Evolutionary conservation across 1,140 invertebrate species (phyloP).

Genomic region (Scylla paramamosain): DNA sequence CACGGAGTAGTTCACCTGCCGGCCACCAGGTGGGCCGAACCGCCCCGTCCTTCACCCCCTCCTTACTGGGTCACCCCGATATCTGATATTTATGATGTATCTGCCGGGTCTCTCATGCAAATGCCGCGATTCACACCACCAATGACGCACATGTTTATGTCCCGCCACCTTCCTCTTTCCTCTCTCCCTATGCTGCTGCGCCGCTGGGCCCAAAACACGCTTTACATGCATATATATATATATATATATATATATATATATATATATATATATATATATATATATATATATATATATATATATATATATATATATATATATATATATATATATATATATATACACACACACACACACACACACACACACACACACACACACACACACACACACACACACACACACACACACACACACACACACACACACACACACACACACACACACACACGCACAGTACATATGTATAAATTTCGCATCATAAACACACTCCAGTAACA

Average conservation of each 20-base stretch:
- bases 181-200: background rate
- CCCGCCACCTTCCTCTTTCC: background rate
- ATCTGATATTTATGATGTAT: constrained; percentile 24
- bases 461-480: background rate
- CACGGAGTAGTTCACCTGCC: background rate
- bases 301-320: constrained; percentile 26
- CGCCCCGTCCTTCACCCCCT: background rate
- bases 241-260: background rate
- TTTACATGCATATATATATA: background rate
- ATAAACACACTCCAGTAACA: background rate
- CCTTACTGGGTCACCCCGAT: background rate
- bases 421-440: background rate
- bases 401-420: constrained; percentile 37
- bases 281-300: constrained; percentile 7
- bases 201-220: too few relatives aligned
- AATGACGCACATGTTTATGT: constrained; percentile 17
- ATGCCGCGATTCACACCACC: constrained; percentile 10
- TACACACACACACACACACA: background rate
- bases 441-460: background rate
- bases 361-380: constrained; percentile 37
- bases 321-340: constrained; percentile 28
- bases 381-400: constrained; percentile 30
- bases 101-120: background rate
- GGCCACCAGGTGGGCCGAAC: background rate
- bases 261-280: background rate